Evolutionary conservation across 2,888 invertebrate genomes (phyloP).

Genomic region (Andrena bucephala): DNA sequence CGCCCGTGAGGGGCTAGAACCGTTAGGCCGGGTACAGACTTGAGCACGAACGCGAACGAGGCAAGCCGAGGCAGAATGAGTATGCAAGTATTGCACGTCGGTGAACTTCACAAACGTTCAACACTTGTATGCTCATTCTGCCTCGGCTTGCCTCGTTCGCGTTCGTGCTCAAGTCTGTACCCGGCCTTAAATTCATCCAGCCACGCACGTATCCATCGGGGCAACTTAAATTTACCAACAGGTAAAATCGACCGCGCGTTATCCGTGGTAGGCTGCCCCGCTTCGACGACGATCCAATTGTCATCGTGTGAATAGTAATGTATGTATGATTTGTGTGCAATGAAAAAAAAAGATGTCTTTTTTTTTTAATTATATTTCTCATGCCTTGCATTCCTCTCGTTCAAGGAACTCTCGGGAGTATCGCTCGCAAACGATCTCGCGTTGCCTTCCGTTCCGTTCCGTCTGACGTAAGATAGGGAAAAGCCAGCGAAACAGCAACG

Average conservation of each 20-base stretch:
- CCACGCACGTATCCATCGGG: neutral
- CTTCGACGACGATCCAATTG: slow-evolving; percentile 33
- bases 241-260: neutral
- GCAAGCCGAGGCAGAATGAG: too few relatives aligned
- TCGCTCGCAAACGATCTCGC: neutral
- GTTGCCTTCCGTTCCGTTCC: neutral
- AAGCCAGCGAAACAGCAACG: neutral
- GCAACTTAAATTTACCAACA: neutral
- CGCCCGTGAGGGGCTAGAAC: neutral
- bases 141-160: too few relatives aligned
- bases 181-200: too few relatives aligned
- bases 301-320: slow-evolving; percentile 61
- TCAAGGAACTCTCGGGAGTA: slow-evolving; percentile 33
- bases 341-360: slow-evolving; percentile 55
- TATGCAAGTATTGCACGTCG: too few relatives aligned
- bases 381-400: slow-evolving; percentile 57
- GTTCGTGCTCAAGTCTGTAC: too few relatives aligned
- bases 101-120: too few relatives aligned
- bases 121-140: too few relatives aligned
- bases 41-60: too few relatives aligned
- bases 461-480: neutral
- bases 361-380: slow-evolving; percentile 47
- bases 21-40: too few relatives aligned
- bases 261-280: slow-evolving; percentile 37
- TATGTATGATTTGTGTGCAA: slow-evolving; percentile 75